phyloP scores from a whole-genome alignment of 2,113 vertebrate species.

The Ptilonorhynchus violaceus region DNA sequence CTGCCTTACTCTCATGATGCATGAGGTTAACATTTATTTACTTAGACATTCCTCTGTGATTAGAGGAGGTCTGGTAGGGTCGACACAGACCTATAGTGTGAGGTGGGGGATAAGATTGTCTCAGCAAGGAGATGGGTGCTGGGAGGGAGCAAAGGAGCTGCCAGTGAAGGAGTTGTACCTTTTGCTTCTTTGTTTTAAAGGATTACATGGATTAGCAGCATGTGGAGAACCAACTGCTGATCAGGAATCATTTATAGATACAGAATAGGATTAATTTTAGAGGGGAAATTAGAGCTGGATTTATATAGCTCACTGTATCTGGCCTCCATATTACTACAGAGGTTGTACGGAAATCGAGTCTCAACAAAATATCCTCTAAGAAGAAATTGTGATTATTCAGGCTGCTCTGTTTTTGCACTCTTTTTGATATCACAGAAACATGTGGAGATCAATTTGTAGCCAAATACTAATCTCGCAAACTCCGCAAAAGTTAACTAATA shows the following conservation, averaged over 20 bases:
- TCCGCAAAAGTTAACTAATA: constrained; percentile 1
- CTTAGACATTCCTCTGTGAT: background rate
- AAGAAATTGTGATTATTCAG: background rate
- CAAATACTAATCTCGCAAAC: constrained; percentile 20
- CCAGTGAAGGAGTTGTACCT: background rate
- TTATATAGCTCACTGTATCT: background rate
- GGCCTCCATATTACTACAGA: background rate
- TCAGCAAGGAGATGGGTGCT: background rate
- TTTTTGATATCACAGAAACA: background rate
- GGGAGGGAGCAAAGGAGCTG: background rate
- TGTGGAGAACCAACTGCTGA: background rate
- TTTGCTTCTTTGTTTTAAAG: background rate
- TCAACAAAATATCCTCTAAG: background rate
- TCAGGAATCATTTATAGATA: background rate
- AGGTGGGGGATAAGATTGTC: background rate
- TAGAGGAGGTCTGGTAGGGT: background rate
- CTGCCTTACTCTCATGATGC: background rate
- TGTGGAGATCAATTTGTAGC: background rate
- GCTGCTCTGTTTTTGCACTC: background rate
- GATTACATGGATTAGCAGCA: background rate
- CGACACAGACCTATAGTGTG: background rate
- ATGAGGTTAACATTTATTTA: background rate
- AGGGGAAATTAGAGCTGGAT: background rate
- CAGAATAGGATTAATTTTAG: background rate
- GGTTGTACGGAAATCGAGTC: background rate